Conservation (phyloP, 2,888 invertebrate genomes). For the Odontothrips loti region DNA sequence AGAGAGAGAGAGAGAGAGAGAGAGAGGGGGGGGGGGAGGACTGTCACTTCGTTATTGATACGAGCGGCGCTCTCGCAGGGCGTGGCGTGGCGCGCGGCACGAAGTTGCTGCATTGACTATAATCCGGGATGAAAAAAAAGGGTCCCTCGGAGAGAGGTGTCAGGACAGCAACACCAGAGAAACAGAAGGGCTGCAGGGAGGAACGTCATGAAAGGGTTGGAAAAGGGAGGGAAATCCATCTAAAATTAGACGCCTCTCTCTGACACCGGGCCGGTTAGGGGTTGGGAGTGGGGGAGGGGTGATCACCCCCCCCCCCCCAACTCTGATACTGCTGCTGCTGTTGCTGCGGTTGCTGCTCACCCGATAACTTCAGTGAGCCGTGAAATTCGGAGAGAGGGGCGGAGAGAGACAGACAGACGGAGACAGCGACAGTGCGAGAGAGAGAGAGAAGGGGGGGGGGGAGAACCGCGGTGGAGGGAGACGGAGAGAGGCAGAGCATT, state of each 20-base stretch:
- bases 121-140: not conserved
- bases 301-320: not conserved
- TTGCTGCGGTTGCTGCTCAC: not conserved
- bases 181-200: slow-evolving; percentile 26
- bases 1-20: too few species aligned
- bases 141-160: not conserved
- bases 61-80: not conserved
- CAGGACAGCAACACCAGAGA: not conserved
- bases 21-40: not conserved
- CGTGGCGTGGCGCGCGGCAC: too few species aligned
- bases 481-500: not conserved
- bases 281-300: too few species aligned
- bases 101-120: too few species aligned
- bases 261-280: too few species aligned
- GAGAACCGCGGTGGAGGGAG: not conserved
- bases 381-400: not conserved
- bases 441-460: not conserved
- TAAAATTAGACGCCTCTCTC: too few species aligned
- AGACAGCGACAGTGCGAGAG: not conserved
- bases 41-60: not conserved
- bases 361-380: not conserved
- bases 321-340: not conserved
- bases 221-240: too few species aligned
- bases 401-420: too few species aligned
- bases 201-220: too few species aligned